Percentiles rank a stretch among this genome's conserved stretches.
These are phyloP conservation scores for Melanotaenia pygmaea DNA, from an alignment of 2,797 vertebrate species.

Conservation along the genomic window DNA sequence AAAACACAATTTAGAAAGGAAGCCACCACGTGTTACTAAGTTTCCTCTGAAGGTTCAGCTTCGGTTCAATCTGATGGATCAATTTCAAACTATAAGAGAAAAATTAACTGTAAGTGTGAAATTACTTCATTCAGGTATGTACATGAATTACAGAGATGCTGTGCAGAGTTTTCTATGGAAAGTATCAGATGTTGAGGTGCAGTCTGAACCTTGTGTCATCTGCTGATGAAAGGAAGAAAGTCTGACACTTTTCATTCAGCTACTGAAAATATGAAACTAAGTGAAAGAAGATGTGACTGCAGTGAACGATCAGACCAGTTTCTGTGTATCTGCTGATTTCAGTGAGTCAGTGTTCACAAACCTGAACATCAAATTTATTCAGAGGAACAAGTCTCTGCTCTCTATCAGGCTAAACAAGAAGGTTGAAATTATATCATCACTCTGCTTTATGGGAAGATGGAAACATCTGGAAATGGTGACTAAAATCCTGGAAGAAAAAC, in stretches of 20 bases:
- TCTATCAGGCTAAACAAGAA: background rate
- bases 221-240: background rate
- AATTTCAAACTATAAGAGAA: background rate
- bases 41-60: background rate
- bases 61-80: background rate
- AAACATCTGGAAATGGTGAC: background rate
- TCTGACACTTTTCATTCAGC: too few species aligned
- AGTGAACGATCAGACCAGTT: background rate
- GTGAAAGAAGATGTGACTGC: slow-evolving; percentile 3
- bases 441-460: background rate
- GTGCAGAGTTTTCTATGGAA: background rate
- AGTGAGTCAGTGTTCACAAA: background rate
- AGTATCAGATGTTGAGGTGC: too few species aligned
- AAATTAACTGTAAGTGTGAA: slow-evolving; percentile 3
- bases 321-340: background rate
- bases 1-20: slow-evolving; percentile 24
- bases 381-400: background rate
- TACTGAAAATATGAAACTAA: background rate
- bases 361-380: background rate
- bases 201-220: background rate
- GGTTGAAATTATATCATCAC: background rate
- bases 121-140: background rate
- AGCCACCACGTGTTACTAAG: background rate
- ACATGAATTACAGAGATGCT: background rate
- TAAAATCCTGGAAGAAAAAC: slow-evolving; percentile 12